phyloP scores from a whole-genome alignment of 2,113 vertebrate species.

The Vulpes lagopus region DNA sequence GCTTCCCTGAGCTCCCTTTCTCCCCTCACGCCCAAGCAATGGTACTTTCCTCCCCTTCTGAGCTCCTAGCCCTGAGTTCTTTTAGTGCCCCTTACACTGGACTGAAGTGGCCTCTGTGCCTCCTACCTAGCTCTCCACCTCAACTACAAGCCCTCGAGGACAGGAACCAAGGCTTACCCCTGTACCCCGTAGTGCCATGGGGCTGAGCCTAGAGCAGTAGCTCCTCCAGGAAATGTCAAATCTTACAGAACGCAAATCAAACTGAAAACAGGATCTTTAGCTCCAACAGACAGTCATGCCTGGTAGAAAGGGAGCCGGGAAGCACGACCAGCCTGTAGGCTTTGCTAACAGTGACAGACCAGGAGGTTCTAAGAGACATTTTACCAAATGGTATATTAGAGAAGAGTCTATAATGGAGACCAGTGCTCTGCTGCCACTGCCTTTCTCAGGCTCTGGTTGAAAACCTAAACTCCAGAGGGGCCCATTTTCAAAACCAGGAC shows the following conservation, averaged over 20 bases:
- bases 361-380: background rate
- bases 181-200: background rate
- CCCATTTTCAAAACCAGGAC: background rate
- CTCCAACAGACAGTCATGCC: background rate
- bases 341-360: conserved; percentile 14
- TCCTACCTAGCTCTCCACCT: background rate
- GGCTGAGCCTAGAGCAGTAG: background rate
- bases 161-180: background rate
- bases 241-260: background rate
- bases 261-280: background rate
- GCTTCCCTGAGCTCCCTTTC: background rate
- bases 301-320: background rate
- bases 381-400: background rate
- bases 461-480: background rate
- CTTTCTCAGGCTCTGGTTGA: background rate
- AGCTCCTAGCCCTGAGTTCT: background rate
- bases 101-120: background rate
- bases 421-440: background rate
- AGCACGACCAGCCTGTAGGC: background rate
- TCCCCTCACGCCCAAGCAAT: background rate
- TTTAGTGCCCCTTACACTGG: background rate
- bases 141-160: background rate
- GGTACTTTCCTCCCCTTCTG: background rate
- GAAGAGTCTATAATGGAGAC: background rate
- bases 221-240: background rate